A percentile compares a stretch with the other conserved stretches of the same genome.
These are phyloP conservation scores for Lacerta agilis DNA, from an alignment of 2,797 vertebrate species.

Conservation along the genomic window DNA sequence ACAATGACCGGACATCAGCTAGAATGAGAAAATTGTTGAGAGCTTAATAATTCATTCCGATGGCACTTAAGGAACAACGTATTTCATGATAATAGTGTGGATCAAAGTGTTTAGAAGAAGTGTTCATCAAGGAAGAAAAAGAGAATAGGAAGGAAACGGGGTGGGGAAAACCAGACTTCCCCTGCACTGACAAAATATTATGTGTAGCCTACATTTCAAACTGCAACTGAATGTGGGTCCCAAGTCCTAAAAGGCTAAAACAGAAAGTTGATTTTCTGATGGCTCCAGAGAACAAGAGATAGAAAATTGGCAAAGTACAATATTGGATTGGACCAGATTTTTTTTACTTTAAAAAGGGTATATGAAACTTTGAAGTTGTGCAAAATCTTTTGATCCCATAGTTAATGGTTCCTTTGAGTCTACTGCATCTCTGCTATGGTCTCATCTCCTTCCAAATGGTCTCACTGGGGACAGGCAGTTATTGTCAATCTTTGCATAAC, in stretches of 20 bases:
- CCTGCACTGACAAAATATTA: not conserved
- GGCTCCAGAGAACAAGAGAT: too few relatives aligned
- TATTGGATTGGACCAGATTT: not conserved
- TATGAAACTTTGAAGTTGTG: not conserved
- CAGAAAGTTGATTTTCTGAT: not conserved
- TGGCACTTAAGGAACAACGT: not conserved
- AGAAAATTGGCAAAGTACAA: not conserved
- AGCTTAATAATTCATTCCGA: not conserved
- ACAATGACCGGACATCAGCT: slow-evolving; percentile 83
- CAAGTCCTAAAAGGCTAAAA: not conserved
- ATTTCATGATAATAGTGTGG: not conserved
- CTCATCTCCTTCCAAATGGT: not conserved
- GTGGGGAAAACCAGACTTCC: not conserved
- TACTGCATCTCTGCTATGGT: not conserved
- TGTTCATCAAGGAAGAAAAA: not conserved
- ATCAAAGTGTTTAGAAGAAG: not conserved
- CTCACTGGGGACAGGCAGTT: not conserved
- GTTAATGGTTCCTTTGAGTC: not conserved
- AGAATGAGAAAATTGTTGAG: slow-evolving; percentile 25
- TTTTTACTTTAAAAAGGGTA: not conserved
- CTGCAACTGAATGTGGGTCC: not conserved
- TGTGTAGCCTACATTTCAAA: not conserved
- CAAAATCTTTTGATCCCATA: not conserved
- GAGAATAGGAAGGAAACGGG: not conserved
- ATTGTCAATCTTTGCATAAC: not conserved